phyloP scores from a whole-genome alignment of 2,113 vertebrate species.

The western clawed frog (Xenopus tropicalis) region UCB_Xtro_10.0 CM004448.2:24559001-24559500 shows the following conservation, averaged over 20 bases:
- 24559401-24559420: not conserved
- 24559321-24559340: conserved; percentile 10
- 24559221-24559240: not conserved
- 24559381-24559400: not conserved
- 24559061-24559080: not conserved
- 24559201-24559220: conserved; percentile 5
- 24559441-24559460: not conserved
- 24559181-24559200: not conserved
- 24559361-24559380: not conserved
- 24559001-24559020: not conserved
- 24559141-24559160: conserved; percentile 2
- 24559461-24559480: too few relatives aligned
- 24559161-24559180: conserved; percentile 28
- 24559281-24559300: not conserved
- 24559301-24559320: conserved; percentile 9
- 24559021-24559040: not conserved
- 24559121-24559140: conserved; percentile 14
- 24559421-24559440: not conserved
- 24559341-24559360: conserved; percentile 2
- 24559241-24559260: conserved; percentile 22
- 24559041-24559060: conserved; percentile 13
- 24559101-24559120: conserved; percentile 19
- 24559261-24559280: conserved; percentile 8
- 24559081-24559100: conserved; percentile 33
- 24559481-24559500: too few relatives aligned